Conservation (phyloP, 2,113 vertebrate species). For the Gallinago undulata region DNA sequence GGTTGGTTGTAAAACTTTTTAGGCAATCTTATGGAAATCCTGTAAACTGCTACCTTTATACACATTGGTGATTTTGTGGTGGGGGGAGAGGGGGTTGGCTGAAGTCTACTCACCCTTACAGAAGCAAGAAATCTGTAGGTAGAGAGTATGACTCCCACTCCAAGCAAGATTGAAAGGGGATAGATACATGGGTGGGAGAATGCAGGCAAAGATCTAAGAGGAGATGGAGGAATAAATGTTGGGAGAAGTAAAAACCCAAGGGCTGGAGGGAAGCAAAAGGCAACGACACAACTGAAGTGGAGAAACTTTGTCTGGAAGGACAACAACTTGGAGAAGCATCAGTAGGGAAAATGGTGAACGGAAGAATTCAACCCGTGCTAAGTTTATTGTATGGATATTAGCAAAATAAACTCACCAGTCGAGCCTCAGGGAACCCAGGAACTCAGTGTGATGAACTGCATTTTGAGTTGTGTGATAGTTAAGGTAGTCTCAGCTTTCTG, state of each 20-base stretch:
- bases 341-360: neutral
- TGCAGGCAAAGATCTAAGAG: neutral
- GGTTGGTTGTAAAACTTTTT: neutral
- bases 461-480: neutral
- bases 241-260: neutral
- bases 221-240: neutral
- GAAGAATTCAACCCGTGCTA: neutral
- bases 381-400: neutral
- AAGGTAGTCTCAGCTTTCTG: neutral
- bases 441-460: neutral
- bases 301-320: neutral
- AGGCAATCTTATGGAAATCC: neutral
- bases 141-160: neutral
- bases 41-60: neutral
- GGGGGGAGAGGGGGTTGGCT: neutral
- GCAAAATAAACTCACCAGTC: neutral
- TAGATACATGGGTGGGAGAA: neutral
- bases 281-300: accelerated
- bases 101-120: neutral
- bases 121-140: neutral
- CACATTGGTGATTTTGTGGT: too few relatives aligned
- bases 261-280: neutral
- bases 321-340: neutral
- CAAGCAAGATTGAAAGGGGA: neutral
- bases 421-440: neutral